Conservation (phyloP, 2,888 invertebrate species). For the Lithophane semibrunnea region DNA sequence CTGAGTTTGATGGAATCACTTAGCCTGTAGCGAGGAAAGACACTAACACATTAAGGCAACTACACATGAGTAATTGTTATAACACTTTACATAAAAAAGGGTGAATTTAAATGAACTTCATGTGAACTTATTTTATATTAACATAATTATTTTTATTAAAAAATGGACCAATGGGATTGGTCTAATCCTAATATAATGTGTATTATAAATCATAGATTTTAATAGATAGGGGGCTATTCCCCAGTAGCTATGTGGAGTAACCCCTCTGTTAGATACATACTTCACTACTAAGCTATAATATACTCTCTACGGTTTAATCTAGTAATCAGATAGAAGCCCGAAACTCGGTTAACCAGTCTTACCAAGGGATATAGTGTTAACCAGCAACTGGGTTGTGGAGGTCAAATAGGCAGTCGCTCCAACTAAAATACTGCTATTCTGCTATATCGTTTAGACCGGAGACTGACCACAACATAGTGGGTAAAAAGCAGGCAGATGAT, state of each 20-base stretch:
- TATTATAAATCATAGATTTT: conserved; percentile 42
- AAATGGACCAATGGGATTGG: conserved; percentile 8
- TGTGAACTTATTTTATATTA: conserved; percentile 37
- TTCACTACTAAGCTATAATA: not conserved
- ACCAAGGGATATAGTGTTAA: not conserved
- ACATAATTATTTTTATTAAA: conserved; percentile 19
- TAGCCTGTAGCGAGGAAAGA: not conserved
- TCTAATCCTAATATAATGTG: conserved; percentile 23
- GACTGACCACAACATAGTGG: no score
- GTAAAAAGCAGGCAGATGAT: no score
- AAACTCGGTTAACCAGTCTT: not conserved
- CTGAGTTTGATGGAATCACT: not conserved
- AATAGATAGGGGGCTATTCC: conserved; percentile 18
- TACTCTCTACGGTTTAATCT: not conserved
- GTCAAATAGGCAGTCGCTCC: no score
- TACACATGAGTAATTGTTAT: not conserved
- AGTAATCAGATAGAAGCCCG: not conserved
- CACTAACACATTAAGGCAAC: not conserved
- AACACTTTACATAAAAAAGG: conserved; percentile 41
- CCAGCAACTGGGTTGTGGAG: not conserved
- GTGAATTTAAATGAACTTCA: conserved; percentile 61
- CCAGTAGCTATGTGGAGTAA: not conserved
- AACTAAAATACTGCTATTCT: no score
- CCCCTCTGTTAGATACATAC: not conserved
- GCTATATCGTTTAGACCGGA: no score